These are phyloP conservation scores for Poeciliopsis occidentalis DNA, from an alignment of 2,113 vertebrate species.

Conservation along the genomic window DNA sequence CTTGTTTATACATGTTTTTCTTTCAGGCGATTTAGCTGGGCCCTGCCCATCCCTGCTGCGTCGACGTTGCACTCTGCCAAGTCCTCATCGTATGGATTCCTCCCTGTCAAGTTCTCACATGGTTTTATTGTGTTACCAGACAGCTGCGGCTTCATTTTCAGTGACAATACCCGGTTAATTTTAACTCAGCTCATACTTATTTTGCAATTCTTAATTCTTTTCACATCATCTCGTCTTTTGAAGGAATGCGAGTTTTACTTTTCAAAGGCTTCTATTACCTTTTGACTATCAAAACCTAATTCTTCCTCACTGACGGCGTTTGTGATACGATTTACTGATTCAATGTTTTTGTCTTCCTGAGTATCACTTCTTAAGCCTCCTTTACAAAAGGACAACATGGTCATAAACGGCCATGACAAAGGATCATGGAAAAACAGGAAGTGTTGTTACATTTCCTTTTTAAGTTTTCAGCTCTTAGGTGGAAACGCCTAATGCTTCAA, in stretches of 20 bases:
- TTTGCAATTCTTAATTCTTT: slow-evolving; percentile 16
- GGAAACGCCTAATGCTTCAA: background rate
- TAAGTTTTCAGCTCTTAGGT: background rate
- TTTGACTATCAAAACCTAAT: background rate
- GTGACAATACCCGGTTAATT: background rate
- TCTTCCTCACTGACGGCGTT: background rate
- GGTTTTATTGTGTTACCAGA: slow-evolving; percentile 30
- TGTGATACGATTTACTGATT: background rate
- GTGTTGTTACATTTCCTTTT: background rate
- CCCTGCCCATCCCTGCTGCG: slow-evolving; percentile 46
- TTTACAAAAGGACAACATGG: background rate
- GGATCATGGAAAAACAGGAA: background rate
- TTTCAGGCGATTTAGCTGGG: slow-evolving; percentile 37
- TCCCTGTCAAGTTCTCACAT: slow-evolving; percentile 59
- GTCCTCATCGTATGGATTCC: slow-evolving; percentile 62
- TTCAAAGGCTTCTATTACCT: background rate
- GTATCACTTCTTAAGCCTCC: background rate
- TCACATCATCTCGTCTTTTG: background rate
- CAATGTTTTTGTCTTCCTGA: background rate
- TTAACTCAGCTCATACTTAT: background rate
- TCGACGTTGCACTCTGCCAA: slow-evolving; percentile 44
- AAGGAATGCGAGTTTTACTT: background rate
- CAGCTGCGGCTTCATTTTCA: slow-evolving; percentile 24
- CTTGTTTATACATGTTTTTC: slow-evolving; percentile 70
- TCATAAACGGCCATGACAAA: background rate